Evolutionary conservation across 2,888 invertebrate species (phyloP).

Genomic region (Drepana falcataria): DNA sequence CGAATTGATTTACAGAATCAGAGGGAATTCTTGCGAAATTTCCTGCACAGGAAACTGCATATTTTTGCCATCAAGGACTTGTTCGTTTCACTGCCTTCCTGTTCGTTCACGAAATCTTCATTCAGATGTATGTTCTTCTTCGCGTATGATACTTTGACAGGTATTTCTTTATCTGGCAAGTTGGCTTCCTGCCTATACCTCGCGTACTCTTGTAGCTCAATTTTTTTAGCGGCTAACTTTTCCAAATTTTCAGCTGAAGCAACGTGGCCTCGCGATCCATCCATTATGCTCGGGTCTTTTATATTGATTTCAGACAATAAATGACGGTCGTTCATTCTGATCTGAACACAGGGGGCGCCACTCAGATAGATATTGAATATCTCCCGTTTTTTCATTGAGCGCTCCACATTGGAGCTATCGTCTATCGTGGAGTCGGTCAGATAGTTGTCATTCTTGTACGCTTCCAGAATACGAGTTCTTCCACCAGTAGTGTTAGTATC

Average conservation of each 20-base stretch:
- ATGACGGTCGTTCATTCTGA: slow-evolving; percentile 47
- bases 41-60: slow-evolving; percentile 57
- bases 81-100: slow-evolving; percentile 24
- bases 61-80: slow-evolving; percentile 55
- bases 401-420: slow-evolving; percentile 16
- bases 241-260: slow-evolving; percentile 57
- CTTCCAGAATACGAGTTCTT: slow-evolving; percentile 28
- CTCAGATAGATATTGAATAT: slow-evolving; percentile 44
- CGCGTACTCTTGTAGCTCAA: slow-evolving; percentile 39
- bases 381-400: slow-evolving; percentile 29
- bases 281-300: slow-evolving; percentile 22
- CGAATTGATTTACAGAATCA: slow-evolving; percentile 8
- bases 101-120: slow-evolving; percentile 38
- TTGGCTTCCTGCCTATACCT: slow-evolving; percentile 20
- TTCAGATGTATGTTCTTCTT: slow-evolving; percentile 56
- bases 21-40: slow-evolving; percentile 43
- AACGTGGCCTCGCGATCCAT: slow-evolving; percentile 22
- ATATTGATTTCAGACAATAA: slow-evolving; percentile 58
- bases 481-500: not conserved
- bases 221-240: slow-evolving; percentile 43
- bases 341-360: slow-evolving; percentile 37
- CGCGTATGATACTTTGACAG: slow-evolving; percentile 52
- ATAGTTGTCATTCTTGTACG: slow-evolving; percentile 52
- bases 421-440: slow-evolving; percentile 46
- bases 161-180: slow-evolving; percentile 50